These are phyloP conservation scores for Ceratothoa steindachneri DNA, from an alignment of 2,888 invertebrate species.

Conservation along the genomic window DNA sequence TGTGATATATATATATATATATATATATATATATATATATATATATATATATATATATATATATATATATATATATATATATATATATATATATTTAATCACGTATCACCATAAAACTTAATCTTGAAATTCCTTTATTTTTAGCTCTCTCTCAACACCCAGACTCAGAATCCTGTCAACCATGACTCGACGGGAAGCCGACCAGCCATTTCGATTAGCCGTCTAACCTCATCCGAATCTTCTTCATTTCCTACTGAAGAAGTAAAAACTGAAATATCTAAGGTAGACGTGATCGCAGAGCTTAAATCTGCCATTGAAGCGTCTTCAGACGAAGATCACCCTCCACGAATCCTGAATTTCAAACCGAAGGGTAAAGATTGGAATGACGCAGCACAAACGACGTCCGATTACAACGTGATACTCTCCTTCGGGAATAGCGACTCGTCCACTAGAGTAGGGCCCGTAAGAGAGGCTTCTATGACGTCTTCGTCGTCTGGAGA, in stretches of 20 bases:
- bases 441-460: not conserved
- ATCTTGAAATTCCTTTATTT: too few species aligned
- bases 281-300: not conserved
- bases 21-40: not conserved
- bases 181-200: not conserved
- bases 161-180: not conserved
- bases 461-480: not conserved
- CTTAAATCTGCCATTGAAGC: not conserved
- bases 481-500: constrained; percentile 6
- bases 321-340: not conserved
- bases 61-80: not conserved
- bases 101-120: too few species aligned
- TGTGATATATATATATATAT: not conserved
- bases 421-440: not conserved
- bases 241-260: constrained; percentile 22
- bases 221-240: constrained; percentile 27
- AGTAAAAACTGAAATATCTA: constrained; percentile 12
- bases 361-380: not conserved
- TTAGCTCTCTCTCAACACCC: too few species aligned
- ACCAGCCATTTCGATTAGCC: constrained; percentile 24
- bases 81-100: not conserved
- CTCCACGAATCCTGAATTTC: not conserved
- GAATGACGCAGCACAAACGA: not conserved
- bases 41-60: not conserved
- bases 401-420: not conserved